These are phyloP conservation scores for Channa maculata DNA, from an alignment of 2,113 vertebrate genomes.

Conservation along the genomic window DNA sequence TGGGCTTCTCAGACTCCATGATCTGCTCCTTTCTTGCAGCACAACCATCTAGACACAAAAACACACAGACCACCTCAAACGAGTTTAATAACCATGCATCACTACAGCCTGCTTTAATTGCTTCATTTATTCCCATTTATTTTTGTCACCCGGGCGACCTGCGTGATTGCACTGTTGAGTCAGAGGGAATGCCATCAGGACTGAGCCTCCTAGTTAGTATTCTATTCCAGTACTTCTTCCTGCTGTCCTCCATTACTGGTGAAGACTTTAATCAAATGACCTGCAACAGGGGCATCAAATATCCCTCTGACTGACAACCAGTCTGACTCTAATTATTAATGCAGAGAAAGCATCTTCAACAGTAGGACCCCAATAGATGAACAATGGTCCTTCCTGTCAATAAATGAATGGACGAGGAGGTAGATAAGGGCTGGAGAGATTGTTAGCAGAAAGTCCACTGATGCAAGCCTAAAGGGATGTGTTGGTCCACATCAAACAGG, in stretches of 20 bases:
- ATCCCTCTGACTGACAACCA: conserved; percentile 67
- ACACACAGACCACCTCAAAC: conserved; percentile 51
- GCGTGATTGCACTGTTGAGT: conserved; percentile 33
- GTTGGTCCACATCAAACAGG: conserved; percentile 41
- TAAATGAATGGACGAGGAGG: conserved; percentile 31
- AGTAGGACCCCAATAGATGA: conserved; percentile 45
- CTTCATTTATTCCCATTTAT: conserved; percentile 75
- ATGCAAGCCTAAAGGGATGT: conserved; percentile 15
- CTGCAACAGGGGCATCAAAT: conserved; percentile 59
- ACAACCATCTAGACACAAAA: conserved; percentile 59
- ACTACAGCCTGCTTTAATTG: conserved; percentile 50
- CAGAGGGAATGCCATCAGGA: not conserved
- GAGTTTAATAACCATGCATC: conserved; percentile 56
- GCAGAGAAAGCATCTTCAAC: conserved; percentile 23
- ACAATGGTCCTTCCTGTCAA: conserved; percentile 36
- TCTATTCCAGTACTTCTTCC: conserved; percentile 30
- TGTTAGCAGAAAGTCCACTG: conserved; percentile 14
- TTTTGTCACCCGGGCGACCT: conserved; percentile 52
- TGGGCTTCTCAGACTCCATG: conserved; percentile 40
- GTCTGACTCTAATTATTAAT: conserved; percentile 50
- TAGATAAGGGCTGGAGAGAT: conserved; percentile 3
- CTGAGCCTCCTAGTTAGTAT: conserved; percentile 47
- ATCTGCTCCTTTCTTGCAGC: conserved; percentile 58
- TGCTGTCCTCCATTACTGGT: conserved; percentile 66
- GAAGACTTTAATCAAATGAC: conserved; percentile 68